Percentiles rank a stretch among this genome's conserved stretches.
These are phyloP conservation scores for Tadarida brasiliensis DNA, from an alignment of 2,797 vertebrate species.

Conservation along the genomic window DNA sequence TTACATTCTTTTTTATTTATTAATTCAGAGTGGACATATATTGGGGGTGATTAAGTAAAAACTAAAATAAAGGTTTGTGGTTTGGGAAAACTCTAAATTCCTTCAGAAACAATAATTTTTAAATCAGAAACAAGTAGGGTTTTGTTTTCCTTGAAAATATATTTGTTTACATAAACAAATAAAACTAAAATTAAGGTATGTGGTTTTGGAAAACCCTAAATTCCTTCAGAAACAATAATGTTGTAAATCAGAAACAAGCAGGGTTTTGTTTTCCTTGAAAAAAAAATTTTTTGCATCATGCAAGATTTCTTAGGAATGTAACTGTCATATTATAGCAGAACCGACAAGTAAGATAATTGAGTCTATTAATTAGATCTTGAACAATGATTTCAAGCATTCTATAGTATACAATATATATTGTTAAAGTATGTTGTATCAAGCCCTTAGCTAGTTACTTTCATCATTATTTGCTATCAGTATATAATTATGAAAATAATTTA, in stretches of 20 bases:
- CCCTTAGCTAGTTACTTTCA: neutral
- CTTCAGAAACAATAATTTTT: neutral
- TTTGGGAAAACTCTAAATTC: conserved; percentile 16
- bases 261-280: neutral
- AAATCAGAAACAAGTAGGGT: neutral
- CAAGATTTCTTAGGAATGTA: conserved; percentile 16
- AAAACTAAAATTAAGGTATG: neutral
- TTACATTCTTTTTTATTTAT: neutral
- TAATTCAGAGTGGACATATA: neutral
- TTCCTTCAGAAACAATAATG: conserved; percentile 9
- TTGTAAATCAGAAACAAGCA: neutral
- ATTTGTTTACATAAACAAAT: no score
- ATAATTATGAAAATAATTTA: neutral
- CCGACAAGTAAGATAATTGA: neutral
- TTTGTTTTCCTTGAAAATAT: neutral
- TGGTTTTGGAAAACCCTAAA: neutral
- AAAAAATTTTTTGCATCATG: neutral
- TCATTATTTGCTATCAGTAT: neutral
- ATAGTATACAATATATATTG: neutral
- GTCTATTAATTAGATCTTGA: conserved; percentile 14
- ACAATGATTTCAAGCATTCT: conserved; percentile 34
- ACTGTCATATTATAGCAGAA: neutral
- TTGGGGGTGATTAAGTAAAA: neutral
- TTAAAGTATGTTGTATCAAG: neutral
- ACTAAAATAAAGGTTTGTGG: neutral